Conservation (phyloP, 2,888 invertebrate species). For the Uropetala carovei region DNA sequence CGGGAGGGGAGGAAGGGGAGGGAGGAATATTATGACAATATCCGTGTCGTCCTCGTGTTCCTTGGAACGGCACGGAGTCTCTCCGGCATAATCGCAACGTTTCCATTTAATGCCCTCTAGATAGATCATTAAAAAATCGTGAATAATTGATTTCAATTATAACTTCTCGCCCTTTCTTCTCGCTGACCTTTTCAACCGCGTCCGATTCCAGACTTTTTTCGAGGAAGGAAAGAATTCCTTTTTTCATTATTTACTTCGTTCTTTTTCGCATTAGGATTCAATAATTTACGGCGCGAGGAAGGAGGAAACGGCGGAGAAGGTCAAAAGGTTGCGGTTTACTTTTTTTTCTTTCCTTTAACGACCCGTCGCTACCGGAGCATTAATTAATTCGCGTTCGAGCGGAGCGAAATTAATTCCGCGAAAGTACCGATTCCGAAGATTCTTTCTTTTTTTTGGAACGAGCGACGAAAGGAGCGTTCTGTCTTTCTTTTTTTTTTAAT, state of each 20-base stretch:
- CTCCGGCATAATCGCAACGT: background rate
- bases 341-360: background rate
- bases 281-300: background rate
- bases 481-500: background rate
- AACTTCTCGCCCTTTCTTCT: too few relatives aligned
- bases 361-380: background rate
- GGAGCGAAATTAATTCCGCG: background rate
- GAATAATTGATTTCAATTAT: too few relatives aligned
- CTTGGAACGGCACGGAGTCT: background rate
- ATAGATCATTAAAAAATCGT: background rate
- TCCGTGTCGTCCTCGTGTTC: background rate
- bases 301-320: background rate
- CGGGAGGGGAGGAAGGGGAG: too few relatives aligned
- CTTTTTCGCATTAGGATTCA: background rate
- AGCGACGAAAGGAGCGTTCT: background rate
- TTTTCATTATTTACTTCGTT: background rate
- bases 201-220: too few relatives aligned
- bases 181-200: too few relatives aligned
- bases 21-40: background rate
- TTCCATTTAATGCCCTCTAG: background rate
- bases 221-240: background rate
- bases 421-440: background rate
- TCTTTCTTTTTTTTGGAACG: too few relatives aligned
- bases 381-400: background rate
- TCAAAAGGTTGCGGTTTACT: slow-evolving; percentile 12